Conservation (phyloP, 2,888 invertebrate genomes). For the Lycia hirtaria region DNA sequence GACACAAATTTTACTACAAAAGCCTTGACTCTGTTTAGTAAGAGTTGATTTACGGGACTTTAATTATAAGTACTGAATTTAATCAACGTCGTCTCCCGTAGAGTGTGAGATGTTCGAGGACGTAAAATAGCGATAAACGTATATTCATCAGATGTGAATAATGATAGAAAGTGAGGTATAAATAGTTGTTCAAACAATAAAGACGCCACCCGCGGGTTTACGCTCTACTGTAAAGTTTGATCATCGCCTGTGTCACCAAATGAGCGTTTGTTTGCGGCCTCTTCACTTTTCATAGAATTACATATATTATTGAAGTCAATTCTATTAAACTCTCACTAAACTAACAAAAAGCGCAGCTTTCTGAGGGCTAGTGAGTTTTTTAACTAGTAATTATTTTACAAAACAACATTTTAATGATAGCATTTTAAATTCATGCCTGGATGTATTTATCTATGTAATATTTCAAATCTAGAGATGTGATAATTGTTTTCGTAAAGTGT, state of each 20-base stretch:
- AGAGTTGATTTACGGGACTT: not conserved
- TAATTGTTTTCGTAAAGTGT: no score
- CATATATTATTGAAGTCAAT: no score
- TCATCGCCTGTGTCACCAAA: slow-evolving; percentile 25
- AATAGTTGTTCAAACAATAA: slow-evolving; percentile 35
- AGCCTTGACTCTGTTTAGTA: not conserved
- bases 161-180: slow-evolving; percentile 44
- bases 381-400: no score
- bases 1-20: slow-evolving; percentile 26
- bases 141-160: slow-evolving; percentile 44
- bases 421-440: no score
- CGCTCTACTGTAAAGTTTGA: slow-evolving; percentile 27
- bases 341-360: no score
- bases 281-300: not conserved
- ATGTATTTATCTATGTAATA: no score
- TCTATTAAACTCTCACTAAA: no score
- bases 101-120: slow-evolving; percentile 42
- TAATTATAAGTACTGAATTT: slow-evolving; percentile 47
- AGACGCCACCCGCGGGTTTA: slow-evolving; percentile 37
- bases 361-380: no score
- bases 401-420: no score
- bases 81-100: slow-evolving; percentile 50
- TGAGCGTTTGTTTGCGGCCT: not conserved
- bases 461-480: no score
- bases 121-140: slow-evolving; percentile 49